Evolutionary conservation across 2,888 invertebrate species (phyloP).

Genomic region (Griposia aprilina): DNA sequence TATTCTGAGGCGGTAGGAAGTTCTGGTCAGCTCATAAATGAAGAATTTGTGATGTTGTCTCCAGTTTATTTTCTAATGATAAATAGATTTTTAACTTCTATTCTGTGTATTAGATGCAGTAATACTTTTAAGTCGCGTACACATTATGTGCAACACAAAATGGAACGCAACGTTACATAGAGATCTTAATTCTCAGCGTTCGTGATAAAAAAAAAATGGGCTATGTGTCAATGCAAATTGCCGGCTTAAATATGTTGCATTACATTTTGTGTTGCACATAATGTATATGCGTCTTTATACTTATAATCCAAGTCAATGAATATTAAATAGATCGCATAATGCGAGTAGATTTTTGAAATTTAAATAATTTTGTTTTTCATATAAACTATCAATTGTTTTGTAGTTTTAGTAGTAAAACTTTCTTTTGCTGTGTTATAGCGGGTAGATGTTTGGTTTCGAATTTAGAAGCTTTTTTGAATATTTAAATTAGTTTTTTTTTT

Average conservation of each 20-base stretch:
- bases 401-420: constrained; percentile 44
- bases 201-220: not conserved
- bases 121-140: constrained; percentile 6
- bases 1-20: no score
- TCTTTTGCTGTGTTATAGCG: constrained; percentile 45
- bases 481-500: constrained; percentile 9
- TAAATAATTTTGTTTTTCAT: constrained; percentile 23
- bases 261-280: constrained; percentile 8
- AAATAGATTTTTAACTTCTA: constrained; percentile 47
- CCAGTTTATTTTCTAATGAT: constrained; percentile 37
- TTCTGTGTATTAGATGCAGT: constrained; percentile 54
- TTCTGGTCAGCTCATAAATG: not conserved
- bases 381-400: constrained; percentile 30
- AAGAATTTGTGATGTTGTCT: constrained; percentile 20
- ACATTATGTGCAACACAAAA: constrained; percentile 3
- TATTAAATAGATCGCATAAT: constrained; percentile 35
- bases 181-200: not conserved
- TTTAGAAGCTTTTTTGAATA: constrained; percentile 21
- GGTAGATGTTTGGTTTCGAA: constrained; percentile 23
- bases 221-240: not conserved
- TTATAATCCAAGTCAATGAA: constrained; percentile 48
- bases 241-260: not conserved
- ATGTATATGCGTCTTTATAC: constrained; percentile 27
- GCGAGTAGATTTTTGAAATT: constrained; percentile 45
- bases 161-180: not conserved